Conservation (phyloP, 2,113 vertebrate genomes). For the Noturus placidus region DNA sequence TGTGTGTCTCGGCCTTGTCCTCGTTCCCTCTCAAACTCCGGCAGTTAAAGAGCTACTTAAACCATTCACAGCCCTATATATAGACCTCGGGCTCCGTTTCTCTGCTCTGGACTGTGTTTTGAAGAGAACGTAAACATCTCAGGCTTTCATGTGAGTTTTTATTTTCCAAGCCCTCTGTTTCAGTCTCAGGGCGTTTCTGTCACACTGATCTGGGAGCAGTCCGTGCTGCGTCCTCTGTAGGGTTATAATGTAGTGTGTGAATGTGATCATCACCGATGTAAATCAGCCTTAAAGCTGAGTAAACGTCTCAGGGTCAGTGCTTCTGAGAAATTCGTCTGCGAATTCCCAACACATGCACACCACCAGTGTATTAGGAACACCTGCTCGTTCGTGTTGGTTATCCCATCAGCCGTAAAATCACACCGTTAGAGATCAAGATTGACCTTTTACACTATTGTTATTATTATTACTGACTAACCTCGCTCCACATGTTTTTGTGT, state of each 20-base stretch:
- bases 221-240: not conserved
- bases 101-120: not conserved
- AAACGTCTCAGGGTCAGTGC: not conserved
- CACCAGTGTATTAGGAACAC: not conserved
- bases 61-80: not conserved
- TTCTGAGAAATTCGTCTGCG: not conserved
- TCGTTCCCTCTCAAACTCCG: not conserved
- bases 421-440: too few relatives aligned
- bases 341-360: not conserved
- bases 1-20: not conserved
- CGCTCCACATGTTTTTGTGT: not conserved
- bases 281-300: not conserved
- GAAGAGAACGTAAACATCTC: not conserved
- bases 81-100: not conserved
- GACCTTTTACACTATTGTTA: too few relatives aligned
- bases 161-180: not conserved
- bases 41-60: not conserved
- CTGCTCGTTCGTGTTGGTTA: not conserved
- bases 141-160: not conserved
- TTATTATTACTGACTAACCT: not conserved
- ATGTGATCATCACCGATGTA: not conserved
- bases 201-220: not conserved
- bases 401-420: too few relatives aligned
- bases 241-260: not conserved
- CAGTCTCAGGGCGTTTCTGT: not conserved